These are phyloP conservation scores for Trachelus troglodyta DNA, from an alignment of 2,888 invertebrate genomes.

Conservation along the genomic window DNA sequence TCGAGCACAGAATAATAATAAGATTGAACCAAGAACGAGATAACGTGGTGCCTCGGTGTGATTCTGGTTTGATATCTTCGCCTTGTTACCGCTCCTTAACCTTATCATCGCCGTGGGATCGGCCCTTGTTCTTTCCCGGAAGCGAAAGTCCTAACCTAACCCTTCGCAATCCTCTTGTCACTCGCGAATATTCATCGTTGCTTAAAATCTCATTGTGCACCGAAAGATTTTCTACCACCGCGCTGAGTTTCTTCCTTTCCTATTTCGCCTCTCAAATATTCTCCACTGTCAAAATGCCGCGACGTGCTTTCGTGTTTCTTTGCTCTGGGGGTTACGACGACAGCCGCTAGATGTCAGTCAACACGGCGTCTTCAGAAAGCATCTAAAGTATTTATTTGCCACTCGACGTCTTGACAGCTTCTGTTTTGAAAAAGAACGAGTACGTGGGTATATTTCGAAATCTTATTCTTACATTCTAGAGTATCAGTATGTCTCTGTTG, in stretches of 20 bases:
- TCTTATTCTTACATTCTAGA: too few species aligned
- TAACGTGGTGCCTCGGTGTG: not conserved
- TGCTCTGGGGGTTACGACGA: not conserved
- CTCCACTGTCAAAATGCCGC: too few species aligned
- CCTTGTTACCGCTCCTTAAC: not conserved
- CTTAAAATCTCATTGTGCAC: not conserved
- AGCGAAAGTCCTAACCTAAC: not conserved
- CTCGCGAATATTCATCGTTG: not conserved
- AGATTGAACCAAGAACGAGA: not conserved
- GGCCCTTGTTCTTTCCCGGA: not conserved
- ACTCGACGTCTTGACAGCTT: not conserved
- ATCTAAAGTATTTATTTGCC: not conserved
- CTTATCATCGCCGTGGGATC: not conserved
- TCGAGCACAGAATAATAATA: slow-evolving; percentile 1
- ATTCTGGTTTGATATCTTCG: slow-evolving; percentile 8
- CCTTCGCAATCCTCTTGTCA: not conserved
- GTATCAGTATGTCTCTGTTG: too few species aligned
- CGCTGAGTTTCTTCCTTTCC: not conserved
- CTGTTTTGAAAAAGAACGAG: not conserved
- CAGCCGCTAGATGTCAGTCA: not conserved
- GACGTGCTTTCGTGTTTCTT: too few species aligned
- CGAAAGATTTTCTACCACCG: not conserved
- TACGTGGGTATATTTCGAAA: not conserved
- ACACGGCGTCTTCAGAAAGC: not conserved
- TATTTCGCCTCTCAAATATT: not conserved